Base-by-base conservation (phyloP, 2,888 invertebrate species). In the Oasisia sp. region DNA sequence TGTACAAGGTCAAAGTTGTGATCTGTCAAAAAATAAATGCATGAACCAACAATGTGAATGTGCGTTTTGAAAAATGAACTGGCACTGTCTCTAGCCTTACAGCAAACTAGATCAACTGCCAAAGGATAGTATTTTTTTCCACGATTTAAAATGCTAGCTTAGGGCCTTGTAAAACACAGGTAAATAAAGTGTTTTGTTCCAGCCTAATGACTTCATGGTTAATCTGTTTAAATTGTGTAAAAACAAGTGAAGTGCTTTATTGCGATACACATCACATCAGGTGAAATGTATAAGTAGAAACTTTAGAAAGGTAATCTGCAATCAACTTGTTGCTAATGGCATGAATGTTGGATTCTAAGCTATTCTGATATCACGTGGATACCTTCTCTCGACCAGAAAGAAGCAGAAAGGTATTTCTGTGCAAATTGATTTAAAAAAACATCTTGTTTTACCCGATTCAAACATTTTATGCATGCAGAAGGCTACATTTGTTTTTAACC, bases 1-100 rank as follows among this genome's bases (percentile, higher is more conserved):
- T 90, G n/a, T 27, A 38, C 90, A 32, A 90, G 44, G 90, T 90
- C 90, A 90, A 90, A 32, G 90, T 90, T 32, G n/a, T 32, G 14
- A 90, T 90, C 90, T 90, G 90, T 44, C n/a, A 19, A 74, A 27
- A 74, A n/a, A 74, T 19, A 58, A 58, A 27, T 74, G 27, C 14
- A 74, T 74, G 74, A 3, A 27, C 58, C 27, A 27, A 50, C 50
- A 50, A 9, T 50, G 50, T 12, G 9, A 27, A 74, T 74, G 27
- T 27, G 14, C 74, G 5, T 27, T n/a, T n/a, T n/a, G n/a, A n/a
- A n/a, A n/a, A n/a, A n/a, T n/a, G n/a, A n/a, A n/a, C n/a, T n/a
- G n/a, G n/a, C n/a, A n/a, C n/a, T n/a, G n/a, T n/a, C n/a, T 74
- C n/a, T 74, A 74, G 74, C 27, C 74, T 27, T 74, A 1, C 7